These are phyloP conservation scores for Ceratoteleas bidentatus DNA, from an alignment of 1,140 invertebrate species.

Conservation along the genomic window DNA sequence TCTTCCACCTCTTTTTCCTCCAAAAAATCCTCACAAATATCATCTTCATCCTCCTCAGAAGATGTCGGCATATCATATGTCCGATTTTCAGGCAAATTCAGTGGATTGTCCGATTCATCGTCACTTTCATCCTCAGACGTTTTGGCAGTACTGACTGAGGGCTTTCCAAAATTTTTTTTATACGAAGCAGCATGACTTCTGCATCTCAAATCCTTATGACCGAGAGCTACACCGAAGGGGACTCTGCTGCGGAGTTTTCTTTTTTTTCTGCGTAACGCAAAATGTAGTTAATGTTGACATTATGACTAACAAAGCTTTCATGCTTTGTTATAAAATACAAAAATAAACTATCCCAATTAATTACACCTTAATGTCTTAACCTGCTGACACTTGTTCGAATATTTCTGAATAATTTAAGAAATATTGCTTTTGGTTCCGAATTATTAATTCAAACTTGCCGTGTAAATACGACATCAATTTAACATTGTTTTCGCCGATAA, in stretches of 20 bases:
- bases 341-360: too few species aligned
- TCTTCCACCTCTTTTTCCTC: constrained; percentile 8
- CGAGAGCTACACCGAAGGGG: constrained; percentile 9
- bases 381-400: too few species aligned
- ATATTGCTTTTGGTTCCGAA: too few species aligned
- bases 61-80: constrained; percentile 26
- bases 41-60: constrained; percentile 13
- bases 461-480: too few species aligned
- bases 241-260: constrained; percentile 22
- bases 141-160: too few species aligned
- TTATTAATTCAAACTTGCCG: too few species aligned
- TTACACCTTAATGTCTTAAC: too few species aligned
- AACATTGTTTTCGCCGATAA: too few species aligned
- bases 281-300: constrained; percentile 6
- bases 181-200: constrained; percentile 18
- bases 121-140: too few species aligned
- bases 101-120: not conserved
- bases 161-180: constrained; percentile 1
- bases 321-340: too few species aligned
- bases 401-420: too few species aligned
- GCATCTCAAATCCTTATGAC: constrained; percentile 34
- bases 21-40: not conserved
- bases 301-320: not conserved
- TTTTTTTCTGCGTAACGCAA: constrained; percentile 16
- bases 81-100: constrained; percentile 39